phyloP scores from a whole-genome alignment of 2,113 vertebrate genomes.

The Alligator mississippiensis region DNA sequence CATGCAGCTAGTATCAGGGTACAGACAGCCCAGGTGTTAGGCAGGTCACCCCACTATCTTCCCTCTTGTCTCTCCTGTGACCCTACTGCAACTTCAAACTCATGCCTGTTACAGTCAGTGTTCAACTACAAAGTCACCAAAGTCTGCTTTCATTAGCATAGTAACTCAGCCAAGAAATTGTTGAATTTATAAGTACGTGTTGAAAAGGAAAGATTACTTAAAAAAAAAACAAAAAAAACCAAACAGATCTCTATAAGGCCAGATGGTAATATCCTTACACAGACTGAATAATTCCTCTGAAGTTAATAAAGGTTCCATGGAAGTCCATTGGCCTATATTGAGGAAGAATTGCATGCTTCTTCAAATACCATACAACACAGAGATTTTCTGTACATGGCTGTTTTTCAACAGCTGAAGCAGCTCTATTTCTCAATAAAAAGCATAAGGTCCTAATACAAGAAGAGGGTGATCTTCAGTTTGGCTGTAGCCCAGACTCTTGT shows the following conservation, averaged over 20 bases:
- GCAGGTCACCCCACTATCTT: slow-evolving; percentile 19
- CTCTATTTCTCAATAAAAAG: background rate
- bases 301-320: background rate
- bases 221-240: slow-evolving; percentile 34
- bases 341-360: background rate
- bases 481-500: background rate
- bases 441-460: background rate
- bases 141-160: slow-evolving; percentile 50
- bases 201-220: slow-evolving; percentile 31
- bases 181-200: slow-evolving; percentile 24
- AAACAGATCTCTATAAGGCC: slow-evolving; percentile 11
- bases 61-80: slow-evolving; percentile 39
- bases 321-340: background rate
- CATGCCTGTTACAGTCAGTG: background rate
- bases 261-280: background rate
- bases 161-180: slow-evolving; percentile 58
- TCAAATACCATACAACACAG: background rate
- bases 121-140: slow-evolving; percentile 2
- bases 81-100: background rate
- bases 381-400: background rate
- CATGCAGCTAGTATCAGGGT: background rate
- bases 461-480: background rate
- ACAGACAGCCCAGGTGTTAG: background rate
- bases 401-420: background rate
- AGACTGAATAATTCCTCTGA: background rate